Base-by-base conservation (phyloP, 2,113 vertebrate genomes). In the Choloepus hoffmanni region DNA sequence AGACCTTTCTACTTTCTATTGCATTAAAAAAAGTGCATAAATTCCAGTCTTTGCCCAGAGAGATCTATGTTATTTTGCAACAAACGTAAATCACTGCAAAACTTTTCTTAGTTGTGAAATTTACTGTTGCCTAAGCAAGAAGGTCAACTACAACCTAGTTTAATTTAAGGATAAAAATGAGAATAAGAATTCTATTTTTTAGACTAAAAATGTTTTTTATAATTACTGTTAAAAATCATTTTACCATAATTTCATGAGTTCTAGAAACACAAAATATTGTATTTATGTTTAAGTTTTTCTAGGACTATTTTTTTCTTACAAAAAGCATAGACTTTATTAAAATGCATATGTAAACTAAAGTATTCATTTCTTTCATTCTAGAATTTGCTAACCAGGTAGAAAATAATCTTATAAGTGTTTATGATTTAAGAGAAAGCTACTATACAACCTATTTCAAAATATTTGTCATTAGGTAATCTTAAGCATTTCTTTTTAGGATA, bases 91-190 rank as follows among this genome's bases (percentile, higher is more conserved):
- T 96, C 24, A 81, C 45, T 79, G 72, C 40, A 36, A 89, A 92
- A 72, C 8, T 62, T 94, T 92, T 83, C 36, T 90, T 33, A 58
- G 16, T 96, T 97, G 60, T 86, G 74, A 97, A 95, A 95, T 89
- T 78, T 95, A 60, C 76, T 79, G 13, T 96, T 96, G 67, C 82
- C 63, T 89, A 55, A 97, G 36, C 36, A 94, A 70, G 88, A 92
- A 95, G 14, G 13, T 89, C 89, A 95, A 53, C 28, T 62, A 15
- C 36, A 95, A 24, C 33, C 92, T 85, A 92, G 16, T 78, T 63
- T 83, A 82, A 43, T 18, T 79, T 72, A 67, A 76, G 10, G 4
- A 77, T 24, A 94, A 89, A 90, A 90, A 81, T 85, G 28, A 94
- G 7, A 63, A 92, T 23, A 11, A 83, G 45, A 86, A 43, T 30